A percentile compares a stretch with the other conserved stretches of the same genome.
Conservation (phyloP, 2,797 vertebrate genomes). For the Xenentodon cancila region DNA sequence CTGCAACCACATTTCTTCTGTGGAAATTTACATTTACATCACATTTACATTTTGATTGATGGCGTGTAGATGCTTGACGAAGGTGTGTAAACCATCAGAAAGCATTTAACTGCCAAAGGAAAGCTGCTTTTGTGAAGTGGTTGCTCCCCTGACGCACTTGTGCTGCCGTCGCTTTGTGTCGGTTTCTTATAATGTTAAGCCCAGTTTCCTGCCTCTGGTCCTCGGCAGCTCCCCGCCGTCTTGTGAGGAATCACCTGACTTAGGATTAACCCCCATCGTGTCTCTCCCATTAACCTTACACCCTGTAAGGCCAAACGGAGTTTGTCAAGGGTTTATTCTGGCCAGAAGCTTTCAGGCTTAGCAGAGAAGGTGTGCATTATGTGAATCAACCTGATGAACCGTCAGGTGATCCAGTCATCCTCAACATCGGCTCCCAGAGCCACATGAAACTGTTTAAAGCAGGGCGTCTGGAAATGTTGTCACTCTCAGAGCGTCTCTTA, state of each 20-base stretch:
- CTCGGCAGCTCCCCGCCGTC: slow-evolving; percentile 64
- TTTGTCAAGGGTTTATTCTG: slow-evolving; percentile 32
- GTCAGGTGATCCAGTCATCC: slow-evolving; percentile 50
- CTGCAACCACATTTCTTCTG: neutral
- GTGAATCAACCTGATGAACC: slow-evolving; percentile 39
- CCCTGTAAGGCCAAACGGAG: slow-evolving; percentile 42
- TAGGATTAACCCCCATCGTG: slow-evolving; percentile 77
- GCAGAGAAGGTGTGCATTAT: slow-evolving; percentile 22
- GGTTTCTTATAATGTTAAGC: slow-evolving; percentile 69
- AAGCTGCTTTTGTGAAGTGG: slow-evolving; percentile 64
- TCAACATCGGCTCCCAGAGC: slow-evolving; percentile 25
- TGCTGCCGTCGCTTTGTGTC: slow-evolving; percentile 52
- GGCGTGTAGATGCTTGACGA: slow-evolving; percentile 21
- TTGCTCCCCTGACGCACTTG: slow-evolving; percentile 68
- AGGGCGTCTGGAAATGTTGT: neutral
- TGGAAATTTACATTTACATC: slow-evolving; percentile 1
- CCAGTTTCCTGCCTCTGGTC: slow-evolving; percentile 48
- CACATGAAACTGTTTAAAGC: slow-evolving; percentile 31
- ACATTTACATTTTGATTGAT: too few species aligned
- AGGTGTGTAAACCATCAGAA: slow-evolving; percentile 37
- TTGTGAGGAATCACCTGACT: slow-evolving; percentile 88
- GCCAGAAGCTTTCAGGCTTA: slow-evolving; percentile 15
- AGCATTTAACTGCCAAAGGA: slow-evolving; percentile 52
- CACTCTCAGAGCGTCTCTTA: neutral
- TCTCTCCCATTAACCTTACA: slow-evolving; percentile 38